Conservation (phyloP, 2,888 invertebrate genomes). For the Drosophila anomalata region DNA sequence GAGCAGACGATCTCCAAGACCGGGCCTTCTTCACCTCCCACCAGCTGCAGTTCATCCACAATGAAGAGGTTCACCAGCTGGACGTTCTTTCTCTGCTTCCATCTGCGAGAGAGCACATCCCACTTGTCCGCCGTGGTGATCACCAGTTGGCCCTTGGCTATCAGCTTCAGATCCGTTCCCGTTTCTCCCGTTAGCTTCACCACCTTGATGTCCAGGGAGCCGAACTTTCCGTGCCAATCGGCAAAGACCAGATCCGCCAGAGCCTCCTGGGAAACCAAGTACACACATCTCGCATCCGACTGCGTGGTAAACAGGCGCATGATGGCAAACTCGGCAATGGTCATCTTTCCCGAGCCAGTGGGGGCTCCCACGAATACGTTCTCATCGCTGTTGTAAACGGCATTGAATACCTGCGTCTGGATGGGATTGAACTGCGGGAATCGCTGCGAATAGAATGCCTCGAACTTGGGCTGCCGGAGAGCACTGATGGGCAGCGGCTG, state of each 20-base stretch:
- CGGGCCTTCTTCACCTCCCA: slow-evolving; percentile 96
- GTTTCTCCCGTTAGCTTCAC: slow-evolving; percentile 98
- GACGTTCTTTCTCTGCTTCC: slow-evolving; percentile 99
- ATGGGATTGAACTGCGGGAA: slow-evolving; percentile 99
- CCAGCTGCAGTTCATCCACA: slow-evolving; percentile 96
- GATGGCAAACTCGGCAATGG: slow-evolving; percentile 98
- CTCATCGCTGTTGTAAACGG: slow-evolving; percentile 98
- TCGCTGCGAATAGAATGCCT: slow-evolving; percentile 92
- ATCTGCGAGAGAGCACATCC: slow-evolving; percentile 98
- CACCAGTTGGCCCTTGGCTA: slow-evolving; percentile 97
- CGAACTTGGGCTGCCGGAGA: slow-evolving; percentile 93
- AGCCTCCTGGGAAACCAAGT: slow-evolving; percentile 95
- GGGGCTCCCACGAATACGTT: slow-evolving; percentile 98
- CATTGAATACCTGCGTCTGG: slow-evolving; percentile 99
- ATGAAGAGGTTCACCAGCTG: slow-evolving; percentile 98
- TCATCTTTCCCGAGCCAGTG: slow-evolving; percentile 96
- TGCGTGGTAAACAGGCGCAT: slow-evolving; percentile 91
- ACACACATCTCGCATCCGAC: slow-evolving; percentile 93
- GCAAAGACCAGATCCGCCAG: slow-evolving; percentile 94
- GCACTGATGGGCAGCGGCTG: slow-evolving; percentile 98
- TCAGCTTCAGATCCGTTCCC: slow-evolving; percentile 96
- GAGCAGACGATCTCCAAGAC: slow-evolving; percentile 97
- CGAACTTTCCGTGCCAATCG: slow-evolving; percentile 96
- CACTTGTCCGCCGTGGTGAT: slow-evolving; percentile 99
- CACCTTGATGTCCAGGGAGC: slow-evolving; percentile 90